phyloP scores from a whole-genome alignment of 2,888 invertebrate genomes.

The Ommatoiulus sabulosus region DNA sequence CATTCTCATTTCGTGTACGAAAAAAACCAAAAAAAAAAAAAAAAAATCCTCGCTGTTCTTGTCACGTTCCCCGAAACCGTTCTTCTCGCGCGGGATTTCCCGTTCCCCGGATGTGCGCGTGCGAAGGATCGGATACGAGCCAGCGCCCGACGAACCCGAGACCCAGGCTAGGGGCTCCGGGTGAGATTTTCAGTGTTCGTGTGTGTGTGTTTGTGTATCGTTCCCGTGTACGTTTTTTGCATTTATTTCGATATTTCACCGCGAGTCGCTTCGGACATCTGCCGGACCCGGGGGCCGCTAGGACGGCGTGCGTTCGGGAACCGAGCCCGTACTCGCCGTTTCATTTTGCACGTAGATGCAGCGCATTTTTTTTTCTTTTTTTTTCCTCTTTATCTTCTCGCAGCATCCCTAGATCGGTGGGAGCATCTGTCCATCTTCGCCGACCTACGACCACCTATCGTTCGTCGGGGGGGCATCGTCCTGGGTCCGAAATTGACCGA shows the following conservation, averaged over 20 bases:
- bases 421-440: conserved; percentile 14
- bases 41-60: not conserved
- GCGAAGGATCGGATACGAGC: not conserved
- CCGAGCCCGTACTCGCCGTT: not conserved
- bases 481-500: not conserved
- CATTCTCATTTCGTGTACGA: too few relatives aligned
- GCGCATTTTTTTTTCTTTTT: not conserved
- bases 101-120: not conserved
- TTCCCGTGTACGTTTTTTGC: too few relatives aligned
- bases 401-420: not conserved
- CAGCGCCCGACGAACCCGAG: not conserved
- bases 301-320: not conserved
- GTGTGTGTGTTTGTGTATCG: not conserved
- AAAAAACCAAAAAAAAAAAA: too few relatives aligned
- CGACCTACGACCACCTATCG: not conserved
- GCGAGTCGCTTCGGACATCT: not conserved
- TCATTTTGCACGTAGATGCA: not conserved
- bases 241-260: not conserved
- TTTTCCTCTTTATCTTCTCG: not conserved
- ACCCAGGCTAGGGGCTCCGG: not conserved
- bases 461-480: not conserved
- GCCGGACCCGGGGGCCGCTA: not conserved
- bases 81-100: not conserved
- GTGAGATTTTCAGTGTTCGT: not conserved
- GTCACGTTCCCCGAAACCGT: not conserved